Base-by-base conservation (phyloP, 2,888 invertebrate species). In the Abrostola triplasia region DNA sequence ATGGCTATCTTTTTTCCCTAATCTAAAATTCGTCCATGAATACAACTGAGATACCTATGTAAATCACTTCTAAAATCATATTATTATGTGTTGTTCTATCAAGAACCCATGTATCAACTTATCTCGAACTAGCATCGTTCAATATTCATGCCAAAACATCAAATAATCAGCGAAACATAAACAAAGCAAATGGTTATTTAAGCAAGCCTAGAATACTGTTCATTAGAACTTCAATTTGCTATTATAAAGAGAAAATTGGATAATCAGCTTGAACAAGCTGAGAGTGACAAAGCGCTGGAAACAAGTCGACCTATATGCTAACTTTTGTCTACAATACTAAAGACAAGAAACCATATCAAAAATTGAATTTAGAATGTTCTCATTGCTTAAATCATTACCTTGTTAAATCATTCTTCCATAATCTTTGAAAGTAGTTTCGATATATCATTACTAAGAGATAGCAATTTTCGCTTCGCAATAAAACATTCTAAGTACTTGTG, bases 381-480 rank as follows among this genome's bases (percentile, higher is more conserved):
- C 1, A 6, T n/a, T 44, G 0, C 44, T 12, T 13, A 40, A 0
- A 6, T 5, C 2, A n/a, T 36, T 38, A 12, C 2, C 2, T 47
- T 38, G 12, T 54, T 56, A 56, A 60, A 41, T 11, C 12, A 40
- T 5, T 36, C 6, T 57, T 41, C 44, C 12, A 52, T 55, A 11
- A 13, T 38, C 38, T 49, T 48, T 24, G 35, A 57, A 59, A 73
- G 51, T 51, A 52, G 48, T 64, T 75, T 65, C 36, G 7, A 57
- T 56, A 40, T 54, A 57, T 65, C 51, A 59, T 64, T 70, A 73
- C 64, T 70, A 60, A 69, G 50, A 76, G 76, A 81, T 79, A 79
- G 75, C 72, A 84, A 84, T 78, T 78, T 70, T 67, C 71, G 64
- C 77, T 80, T 79, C 59, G 74, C 80, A 79, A 79, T 74, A 77